These are phyloP conservation scores for Seriola quinqueradiata DNA, from an alignment of 2,113 vertebrate genomes.

Conservation along the genomic window DNA sequence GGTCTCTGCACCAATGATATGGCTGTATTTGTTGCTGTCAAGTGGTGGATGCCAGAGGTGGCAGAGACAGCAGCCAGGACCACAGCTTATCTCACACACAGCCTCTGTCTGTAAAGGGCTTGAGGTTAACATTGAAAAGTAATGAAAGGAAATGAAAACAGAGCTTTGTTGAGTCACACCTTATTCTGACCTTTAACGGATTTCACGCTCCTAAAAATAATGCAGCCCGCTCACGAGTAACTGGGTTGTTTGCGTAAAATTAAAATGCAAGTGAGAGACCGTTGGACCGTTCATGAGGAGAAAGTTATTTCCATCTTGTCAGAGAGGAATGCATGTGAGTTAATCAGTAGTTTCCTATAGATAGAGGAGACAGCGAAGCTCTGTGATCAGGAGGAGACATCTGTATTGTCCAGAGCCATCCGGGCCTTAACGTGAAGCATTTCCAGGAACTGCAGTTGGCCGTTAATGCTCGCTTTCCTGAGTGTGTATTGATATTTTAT, in stretches of 20 bases:
- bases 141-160: not conserved
- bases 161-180: constrained; percentile 18
- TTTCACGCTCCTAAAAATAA: constrained; percentile 31
- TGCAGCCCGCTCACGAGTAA: not conserved
- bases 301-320: constrained; percentile 41
- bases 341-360: constrained; percentile 18
- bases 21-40: constrained; percentile 18
- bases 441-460: not conserved
- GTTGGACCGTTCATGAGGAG: constrained; percentile 9
- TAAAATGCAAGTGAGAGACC: constrained; percentile 7
- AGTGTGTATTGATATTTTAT: constrained; percentile 41
- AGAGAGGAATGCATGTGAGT: constrained; percentile 42
- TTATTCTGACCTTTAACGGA: constrained; percentile 28
- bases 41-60: constrained; percentile 37
- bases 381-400: not conserved
- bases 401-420: constrained; percentile 11
- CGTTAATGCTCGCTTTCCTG: constrained; percentile 26
- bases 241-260: not conserved
- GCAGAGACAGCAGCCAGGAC: constrained; percentile 35
- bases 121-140: not conserved
- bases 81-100: constrained; percentile 42
- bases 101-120: not conserved
- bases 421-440: not conserved
- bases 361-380: constrained; percentile 20
- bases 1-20: not conserved